Evolutionary conservation across 2,113 vertebrate genomes (phyloP).

Genomic region (Eretmochelys imbricata): DNA sequence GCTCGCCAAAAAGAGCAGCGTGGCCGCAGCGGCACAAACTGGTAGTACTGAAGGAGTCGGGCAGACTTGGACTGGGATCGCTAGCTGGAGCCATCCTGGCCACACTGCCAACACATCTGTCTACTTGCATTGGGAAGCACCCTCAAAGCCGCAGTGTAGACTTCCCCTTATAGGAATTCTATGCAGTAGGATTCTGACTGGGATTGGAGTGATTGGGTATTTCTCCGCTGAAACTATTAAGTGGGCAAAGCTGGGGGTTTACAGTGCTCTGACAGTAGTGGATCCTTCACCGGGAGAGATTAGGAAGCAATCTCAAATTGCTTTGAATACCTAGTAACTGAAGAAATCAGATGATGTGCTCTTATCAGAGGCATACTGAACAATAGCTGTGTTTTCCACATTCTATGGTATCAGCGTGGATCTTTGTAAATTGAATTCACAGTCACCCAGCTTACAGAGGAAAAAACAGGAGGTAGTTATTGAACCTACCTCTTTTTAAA

Average conservation of each 20-base stretch:
- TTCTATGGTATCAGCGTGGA: conserved; percentile 36
- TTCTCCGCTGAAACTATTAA: background rate
- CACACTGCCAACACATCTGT: background rate
- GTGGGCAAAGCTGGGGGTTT: background rate
- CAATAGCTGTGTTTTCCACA: conserved; percentile 16
- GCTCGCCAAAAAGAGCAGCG: background rate
- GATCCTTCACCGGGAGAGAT: background rate
- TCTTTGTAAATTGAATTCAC: conserved; percentile 63
- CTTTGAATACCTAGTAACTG: background rate
- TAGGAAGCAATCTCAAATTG: background rate
- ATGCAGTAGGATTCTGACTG: background rate
- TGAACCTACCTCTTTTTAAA: conserved; percentile 66
- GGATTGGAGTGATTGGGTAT: background rate
- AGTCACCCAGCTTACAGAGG: conserved; percentile 58
- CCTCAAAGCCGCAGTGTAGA: background rate
- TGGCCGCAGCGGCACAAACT: background rate
- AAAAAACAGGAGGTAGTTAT: conserved; percentile 73
- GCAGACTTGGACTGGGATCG: background rate
- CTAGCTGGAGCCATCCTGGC: background rate
- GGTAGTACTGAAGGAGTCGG: background rate
- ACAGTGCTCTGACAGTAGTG: background rate
- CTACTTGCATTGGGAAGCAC: background rate
- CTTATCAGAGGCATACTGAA: background rate
- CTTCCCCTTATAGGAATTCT: background rate
- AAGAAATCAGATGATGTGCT: accelerated